Evolutionary conservation across 2,797 vertebrate genomes (phyloP).

Genomic region (Lepilemur septentrionalis): DNA sequence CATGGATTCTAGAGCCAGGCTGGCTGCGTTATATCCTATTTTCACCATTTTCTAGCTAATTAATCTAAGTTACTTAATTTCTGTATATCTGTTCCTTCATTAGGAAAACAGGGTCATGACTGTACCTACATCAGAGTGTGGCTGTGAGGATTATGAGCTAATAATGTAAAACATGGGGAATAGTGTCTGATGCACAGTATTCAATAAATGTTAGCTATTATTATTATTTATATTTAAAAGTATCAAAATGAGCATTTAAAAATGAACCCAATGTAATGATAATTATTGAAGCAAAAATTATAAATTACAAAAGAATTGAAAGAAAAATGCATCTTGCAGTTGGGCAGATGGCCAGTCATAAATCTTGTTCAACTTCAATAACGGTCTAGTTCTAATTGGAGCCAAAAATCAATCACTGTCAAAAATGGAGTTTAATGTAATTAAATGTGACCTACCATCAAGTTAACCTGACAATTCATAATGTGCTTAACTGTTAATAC

Average conservation of each 20-base stretch:
- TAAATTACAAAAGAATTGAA: not conserved
- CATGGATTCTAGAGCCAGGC: not conserved
- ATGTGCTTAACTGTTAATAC: not conserved
- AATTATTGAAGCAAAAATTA: slow-evolving; percentile 13
- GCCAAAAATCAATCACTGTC: not conserved
- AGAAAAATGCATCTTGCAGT: not conserved
- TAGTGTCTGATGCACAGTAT: not conserved
- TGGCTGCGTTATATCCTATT: not conserved
- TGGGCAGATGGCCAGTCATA: not conserved
- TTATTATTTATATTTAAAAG: not conserved
- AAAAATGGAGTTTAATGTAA: not conserved
- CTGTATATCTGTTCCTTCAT: not conserved
- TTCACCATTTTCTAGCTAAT: not conserved
- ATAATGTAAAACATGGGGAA: not conserved
- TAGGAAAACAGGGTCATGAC: not conserved
- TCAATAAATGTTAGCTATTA: not conserved
- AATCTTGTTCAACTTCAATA: not conserved
- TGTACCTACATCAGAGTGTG: not conserved
- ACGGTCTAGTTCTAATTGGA: not conserved
- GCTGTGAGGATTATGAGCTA: not conserved
- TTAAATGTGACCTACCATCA: slow-evolving; percentile 5
- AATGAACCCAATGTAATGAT: not conserved
- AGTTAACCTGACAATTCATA: slow-evolving; percentile 1
- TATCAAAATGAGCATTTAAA: not conserved
- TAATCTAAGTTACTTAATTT: not conserved